Conservation (phyloP, 1,140 invertebrate genomes). For the Papilio aristodemus region DNA sequence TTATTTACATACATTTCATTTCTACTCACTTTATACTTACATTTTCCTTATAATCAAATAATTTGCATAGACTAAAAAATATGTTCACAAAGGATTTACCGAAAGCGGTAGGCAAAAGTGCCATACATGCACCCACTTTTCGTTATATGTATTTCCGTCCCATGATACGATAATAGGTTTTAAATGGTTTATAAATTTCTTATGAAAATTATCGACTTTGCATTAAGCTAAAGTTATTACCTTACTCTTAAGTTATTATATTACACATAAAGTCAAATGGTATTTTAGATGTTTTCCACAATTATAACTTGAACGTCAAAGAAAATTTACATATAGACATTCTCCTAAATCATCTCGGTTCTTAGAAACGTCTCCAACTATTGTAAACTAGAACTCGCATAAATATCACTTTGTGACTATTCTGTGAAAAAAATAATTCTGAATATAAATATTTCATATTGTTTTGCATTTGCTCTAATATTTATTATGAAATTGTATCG, state of each 20-base stretch:
- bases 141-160: too few relatives aligned
- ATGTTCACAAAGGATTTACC: too few relatives aligned
- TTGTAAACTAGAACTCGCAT: constrained; percentile 11
- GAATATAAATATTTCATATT: neutral
- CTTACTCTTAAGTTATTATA: constrained; percentile 1
- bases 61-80: too few relatives aligned
- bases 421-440: neutral
- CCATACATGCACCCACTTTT: too few relatives aligned
- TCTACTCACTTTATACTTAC: too few relatives aligned
- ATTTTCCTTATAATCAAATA: too few relatives aligned
- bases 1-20: too few relatives aligned
- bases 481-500: too few relatives aligned
- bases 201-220: neutral
- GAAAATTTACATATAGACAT: constrained; percentile 27
- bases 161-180: too few relatives aligned
- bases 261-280: constrained; percentile 1
- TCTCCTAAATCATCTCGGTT: constrained; percentile 15
- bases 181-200: too few relatives aligned
- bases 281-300: constrained; percentile 18
- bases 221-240: neutral
- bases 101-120: too few relatives aligned
- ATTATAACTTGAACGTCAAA: constrained; percentile 22
- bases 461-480: too few relatives aligned
- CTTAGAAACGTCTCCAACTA: constrained; percentile 18
- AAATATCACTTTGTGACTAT: neutral